These are phyloP conservation scores for Microcebus griseorufus DNA, from an alignment of 2,113 vertebrate genomes.

Conservation along the genomic window DNA sequence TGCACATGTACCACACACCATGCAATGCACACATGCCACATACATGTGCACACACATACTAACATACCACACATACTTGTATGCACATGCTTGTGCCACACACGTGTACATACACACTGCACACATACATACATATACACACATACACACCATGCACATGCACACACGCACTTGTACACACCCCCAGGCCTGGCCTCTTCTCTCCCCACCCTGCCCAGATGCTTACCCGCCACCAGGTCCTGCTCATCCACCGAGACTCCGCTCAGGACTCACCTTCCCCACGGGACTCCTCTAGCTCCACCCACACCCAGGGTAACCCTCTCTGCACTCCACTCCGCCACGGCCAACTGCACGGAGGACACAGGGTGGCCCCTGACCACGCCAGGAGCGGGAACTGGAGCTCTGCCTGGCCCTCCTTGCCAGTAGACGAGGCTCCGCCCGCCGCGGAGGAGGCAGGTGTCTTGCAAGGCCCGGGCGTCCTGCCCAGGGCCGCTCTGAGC, in stretches of 20 bases:
- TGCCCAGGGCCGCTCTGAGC: too few species aligned
- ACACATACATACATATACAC: not conserved
- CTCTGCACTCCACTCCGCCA: not conserved
- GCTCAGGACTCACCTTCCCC: not conserved
- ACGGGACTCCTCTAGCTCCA: not conserved
- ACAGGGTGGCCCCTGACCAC: too few species aligned
- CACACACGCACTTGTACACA: not conserved
- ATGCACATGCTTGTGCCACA: not conserved
- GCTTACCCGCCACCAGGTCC: too few species aligned
- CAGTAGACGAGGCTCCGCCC: too few species aligned
- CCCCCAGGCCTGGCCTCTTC: not conserved
- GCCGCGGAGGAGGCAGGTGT: too few species aligned
- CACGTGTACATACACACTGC: not conserved
- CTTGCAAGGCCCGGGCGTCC: too few species aligned
- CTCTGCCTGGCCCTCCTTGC: too few species aligned
- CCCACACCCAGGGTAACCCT: not conserved
- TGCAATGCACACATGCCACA: not conserved
- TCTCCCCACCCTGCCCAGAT: not conserved
- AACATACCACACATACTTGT: too few species aligned
- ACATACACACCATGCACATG: not conserved
- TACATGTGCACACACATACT: not conserved
- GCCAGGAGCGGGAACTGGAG: too few species aligned
- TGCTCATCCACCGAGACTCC: too few species aligned
- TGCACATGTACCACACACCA: not conserved
- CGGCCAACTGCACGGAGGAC: too few species aligned